Percentiles rank a stretch among this genome's conserved stretches.
These are phyloP conservation scores for Melitaea cinxia DNA, from an alignment of 1,140 invertebrate genomes.

Conservation along the genomic window DNA sequence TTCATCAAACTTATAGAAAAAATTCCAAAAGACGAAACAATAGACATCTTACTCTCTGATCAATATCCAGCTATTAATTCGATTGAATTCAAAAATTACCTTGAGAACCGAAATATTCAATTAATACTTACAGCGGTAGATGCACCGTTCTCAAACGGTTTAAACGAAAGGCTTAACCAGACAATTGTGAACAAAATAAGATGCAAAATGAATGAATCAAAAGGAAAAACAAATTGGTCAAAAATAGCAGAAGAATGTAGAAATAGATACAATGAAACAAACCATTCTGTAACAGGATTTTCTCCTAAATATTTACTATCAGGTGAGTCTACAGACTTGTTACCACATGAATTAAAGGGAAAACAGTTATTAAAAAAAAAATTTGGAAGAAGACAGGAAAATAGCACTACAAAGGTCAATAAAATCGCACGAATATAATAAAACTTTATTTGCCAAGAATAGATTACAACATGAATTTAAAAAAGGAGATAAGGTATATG, in stretches of 20 bases:
- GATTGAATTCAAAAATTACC: constrained; percentile 12
- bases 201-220: constrained; percentile 23
- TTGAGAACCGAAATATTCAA: not conserved
- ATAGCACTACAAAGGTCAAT: constrained; percentile 15
- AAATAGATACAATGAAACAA: not conserved
- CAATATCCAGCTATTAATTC: constrained; percentile 16
- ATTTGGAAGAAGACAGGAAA: constrained; percentile 1
- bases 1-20: constrained; percentile 25
- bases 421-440: constrained; percentile 23
- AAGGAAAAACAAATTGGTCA: constrained; percentile 46
- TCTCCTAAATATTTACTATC: not conserved
- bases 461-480: constrained; percentile 9
- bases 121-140: constrained; percentile 13
- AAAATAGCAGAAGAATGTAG: constrained; percentile 28
- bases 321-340: not conserved
- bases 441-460: constrained; percentile 8
- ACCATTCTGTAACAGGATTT: not conserved
- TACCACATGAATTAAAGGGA: no score
- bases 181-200: constrained; percentile 14
- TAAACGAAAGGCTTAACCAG: constrained; percentile 12
- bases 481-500: constrained; percentile 13
- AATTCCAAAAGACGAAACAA: constrained; percentile 6
- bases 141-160: not conserved
- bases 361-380: not conserved
- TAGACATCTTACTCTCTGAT: constrained; percentile 8